phyloP scores from a whole-genome alignment of 92 coral and sea anemone species.

The Blastomussa wellsi region DNA sequence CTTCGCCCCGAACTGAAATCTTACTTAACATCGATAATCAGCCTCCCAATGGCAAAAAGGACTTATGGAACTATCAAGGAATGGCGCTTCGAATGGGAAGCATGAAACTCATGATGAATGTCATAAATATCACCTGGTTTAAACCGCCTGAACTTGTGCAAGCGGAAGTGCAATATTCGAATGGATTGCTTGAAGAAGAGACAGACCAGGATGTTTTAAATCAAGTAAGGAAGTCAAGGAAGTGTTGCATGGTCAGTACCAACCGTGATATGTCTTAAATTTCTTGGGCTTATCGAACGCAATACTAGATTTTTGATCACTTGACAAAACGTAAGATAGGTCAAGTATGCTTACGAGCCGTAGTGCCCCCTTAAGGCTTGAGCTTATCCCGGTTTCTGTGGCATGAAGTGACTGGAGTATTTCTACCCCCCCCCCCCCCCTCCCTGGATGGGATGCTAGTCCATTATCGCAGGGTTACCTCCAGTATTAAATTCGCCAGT shows the following conservation, averaged over 20 bases:
- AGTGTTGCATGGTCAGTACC: background rate
- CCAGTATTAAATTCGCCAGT: too few species aligned
- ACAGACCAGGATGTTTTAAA: conserved; percentile 3
- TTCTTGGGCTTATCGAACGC: too few species aligned
- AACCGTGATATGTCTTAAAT: too few species aligned
- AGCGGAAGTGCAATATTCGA: background rate
- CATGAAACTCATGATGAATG: conserved; percentile 68
- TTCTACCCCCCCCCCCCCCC: too few species aligned
- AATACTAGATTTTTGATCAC: too few species aligned
- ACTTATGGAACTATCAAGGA: conserved; percentile 39
- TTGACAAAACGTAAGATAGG: too few species aligned
- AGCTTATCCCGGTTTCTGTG: conserved; percentile 44
- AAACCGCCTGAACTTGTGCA: conserved; percentile 59
- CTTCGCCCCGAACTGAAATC: conserved; percentile 58
- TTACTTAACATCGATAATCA: conserved; percentile 47
- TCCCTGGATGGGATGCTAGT: too few species aligned
- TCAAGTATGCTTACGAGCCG: too few species aligned
- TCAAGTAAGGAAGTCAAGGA: background rate
- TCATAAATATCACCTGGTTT: conserved; percentile 63
- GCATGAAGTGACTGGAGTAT: conserved; percentile 52
- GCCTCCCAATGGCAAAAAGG: conserved; percentile 12
- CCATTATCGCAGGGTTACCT: too few species aligned
- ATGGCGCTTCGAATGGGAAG: conserved; percentile 61
- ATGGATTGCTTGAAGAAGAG: background rate
- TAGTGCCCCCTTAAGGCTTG: too few species aligned